Evolutionary conservation across 2,888 invertebrate genomes (phyloP).

Genomic region (Meiosimyza decipiens): DNA sequence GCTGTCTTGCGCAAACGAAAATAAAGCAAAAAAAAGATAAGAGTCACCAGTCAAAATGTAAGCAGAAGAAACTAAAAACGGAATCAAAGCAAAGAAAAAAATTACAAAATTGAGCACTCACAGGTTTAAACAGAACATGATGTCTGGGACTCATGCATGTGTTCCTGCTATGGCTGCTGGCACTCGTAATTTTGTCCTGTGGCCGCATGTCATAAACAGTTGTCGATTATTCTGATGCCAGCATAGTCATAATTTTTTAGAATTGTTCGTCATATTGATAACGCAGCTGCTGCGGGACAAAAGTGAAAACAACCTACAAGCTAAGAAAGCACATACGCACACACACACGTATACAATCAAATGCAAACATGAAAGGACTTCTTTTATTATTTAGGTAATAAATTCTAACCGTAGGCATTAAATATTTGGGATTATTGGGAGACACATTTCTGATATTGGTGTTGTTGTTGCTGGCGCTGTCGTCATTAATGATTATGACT

Average conservation of each 20-base stretch:
- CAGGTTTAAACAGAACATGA: background rate
- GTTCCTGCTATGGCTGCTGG: background rate
- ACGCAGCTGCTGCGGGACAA: constrained; percentile 9
- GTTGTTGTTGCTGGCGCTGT: constrained; percentile 29
- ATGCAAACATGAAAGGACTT: background rate
- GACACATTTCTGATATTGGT: background rate
- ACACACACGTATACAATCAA: background rate
- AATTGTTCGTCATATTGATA: constrained; percentile 29
- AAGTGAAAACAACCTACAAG: background rate
- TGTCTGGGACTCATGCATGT: no score
- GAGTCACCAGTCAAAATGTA: constrained; percentile 17
- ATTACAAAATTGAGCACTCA: background rate
- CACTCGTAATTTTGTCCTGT: background rate
- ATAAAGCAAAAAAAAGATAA: constrained; percentile 18
- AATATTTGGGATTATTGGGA: constrained; percentile 31
- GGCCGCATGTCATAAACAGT: constrained; percentile 13
- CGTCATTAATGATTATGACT: constrained; percentile 40
- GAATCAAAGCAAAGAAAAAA: background rate
- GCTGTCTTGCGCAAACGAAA: background rate
- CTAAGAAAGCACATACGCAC: background rate
- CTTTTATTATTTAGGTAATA: constrained; percentile 27
- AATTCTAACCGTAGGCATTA: constrained; percentile 37
- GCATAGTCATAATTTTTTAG: constrained; percentile 20
- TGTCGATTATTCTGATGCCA: constrained; percentile 22
- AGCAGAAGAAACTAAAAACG: constrained; percentile 18